These are phyloP conservation scores for Agapornis roseicollis DNA, from an alignment of 2,113 vertebrate genomes.

Conservation along the genomic window DNA sequence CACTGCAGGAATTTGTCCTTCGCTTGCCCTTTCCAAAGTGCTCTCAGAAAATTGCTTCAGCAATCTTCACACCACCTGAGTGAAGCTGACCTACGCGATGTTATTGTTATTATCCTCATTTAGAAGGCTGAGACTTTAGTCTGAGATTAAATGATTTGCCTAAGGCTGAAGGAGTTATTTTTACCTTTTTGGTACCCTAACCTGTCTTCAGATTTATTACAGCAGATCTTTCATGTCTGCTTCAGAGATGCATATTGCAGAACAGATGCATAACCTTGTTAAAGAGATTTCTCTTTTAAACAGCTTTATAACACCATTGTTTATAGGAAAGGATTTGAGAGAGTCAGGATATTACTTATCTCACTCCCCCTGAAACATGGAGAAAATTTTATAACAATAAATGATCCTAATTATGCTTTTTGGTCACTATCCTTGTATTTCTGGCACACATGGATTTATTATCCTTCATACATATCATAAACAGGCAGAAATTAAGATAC, in stretches of 20 bases:
- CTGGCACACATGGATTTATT: background rate
- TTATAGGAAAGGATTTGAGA: conserved; percentile 41
- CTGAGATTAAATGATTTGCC: background rate
- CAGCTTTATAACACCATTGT: background rate
- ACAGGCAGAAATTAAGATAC: conserved; percentile 2
- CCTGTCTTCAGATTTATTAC: background rate
- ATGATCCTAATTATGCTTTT: conserved; percentile 1
- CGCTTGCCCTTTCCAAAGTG: background rate
- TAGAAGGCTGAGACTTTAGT: background rate
- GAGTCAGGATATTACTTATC: conserved; percentile 23
- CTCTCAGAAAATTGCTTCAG: background rate
- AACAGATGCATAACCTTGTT: conserved; percentile 27
- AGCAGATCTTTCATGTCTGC: background rate
- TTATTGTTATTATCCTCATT: background rate
- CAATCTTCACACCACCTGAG: background rate
- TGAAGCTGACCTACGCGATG: background rate
- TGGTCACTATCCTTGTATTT: background rate
- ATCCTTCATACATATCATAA: background rate
- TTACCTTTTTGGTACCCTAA: background rate
- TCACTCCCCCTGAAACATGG: conserved; percentile 3
- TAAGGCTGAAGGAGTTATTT: background rate
- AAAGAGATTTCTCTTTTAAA: conserved; percentile 24
- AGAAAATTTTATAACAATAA: background rate
- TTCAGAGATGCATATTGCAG: background rate
- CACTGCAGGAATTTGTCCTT: background rate